These are phyloP conservation scores for Falco novaeseelandiae DNA, from an alignment of 2,797 vertebrate genomes.

Conservation along the genomic window DNA sequence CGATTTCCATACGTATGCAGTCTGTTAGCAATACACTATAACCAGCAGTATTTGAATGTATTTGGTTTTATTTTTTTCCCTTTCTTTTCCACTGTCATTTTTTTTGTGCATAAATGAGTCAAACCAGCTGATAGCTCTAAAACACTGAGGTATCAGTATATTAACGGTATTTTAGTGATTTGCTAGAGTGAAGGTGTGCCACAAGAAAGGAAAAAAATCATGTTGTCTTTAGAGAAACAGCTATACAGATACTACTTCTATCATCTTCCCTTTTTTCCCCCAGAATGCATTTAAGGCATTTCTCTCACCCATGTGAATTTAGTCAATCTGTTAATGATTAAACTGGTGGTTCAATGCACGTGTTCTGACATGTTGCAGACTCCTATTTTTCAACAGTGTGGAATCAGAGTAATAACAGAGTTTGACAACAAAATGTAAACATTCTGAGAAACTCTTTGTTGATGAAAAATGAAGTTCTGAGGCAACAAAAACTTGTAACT, in stretches of 20 bases:
- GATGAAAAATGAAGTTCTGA: background rate
- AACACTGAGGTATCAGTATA: background rate
- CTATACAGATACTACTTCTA: background rate
- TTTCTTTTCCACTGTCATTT: background rate
- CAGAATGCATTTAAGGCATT: background rate
- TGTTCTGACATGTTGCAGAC: background rate
- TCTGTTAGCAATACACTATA: background rate
- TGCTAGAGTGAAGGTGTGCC: background rate
- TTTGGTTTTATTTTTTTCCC: background rate
- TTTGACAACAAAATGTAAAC: background rate
- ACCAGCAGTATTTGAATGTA: background rate
- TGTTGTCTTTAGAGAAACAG: background rate
- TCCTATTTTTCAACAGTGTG: background rate
- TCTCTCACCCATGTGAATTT: background rate
- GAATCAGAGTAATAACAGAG: background rate
- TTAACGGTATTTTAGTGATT: background rate
- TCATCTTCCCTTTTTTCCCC: background rate
- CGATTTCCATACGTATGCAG: background rate
- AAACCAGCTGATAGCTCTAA: background rate
- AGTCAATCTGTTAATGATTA: background rate
- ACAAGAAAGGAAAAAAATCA: background rate
- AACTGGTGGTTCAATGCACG: background rate
- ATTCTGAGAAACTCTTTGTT: background rate
- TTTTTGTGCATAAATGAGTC: background rate
- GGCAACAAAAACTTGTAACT: background rate